A percentile compares a stretch with the other conserved stretches of the same genome.
Conservation (phyloP, 2,113 vertebrate genomes). For the Merops nubicus region DNA sequence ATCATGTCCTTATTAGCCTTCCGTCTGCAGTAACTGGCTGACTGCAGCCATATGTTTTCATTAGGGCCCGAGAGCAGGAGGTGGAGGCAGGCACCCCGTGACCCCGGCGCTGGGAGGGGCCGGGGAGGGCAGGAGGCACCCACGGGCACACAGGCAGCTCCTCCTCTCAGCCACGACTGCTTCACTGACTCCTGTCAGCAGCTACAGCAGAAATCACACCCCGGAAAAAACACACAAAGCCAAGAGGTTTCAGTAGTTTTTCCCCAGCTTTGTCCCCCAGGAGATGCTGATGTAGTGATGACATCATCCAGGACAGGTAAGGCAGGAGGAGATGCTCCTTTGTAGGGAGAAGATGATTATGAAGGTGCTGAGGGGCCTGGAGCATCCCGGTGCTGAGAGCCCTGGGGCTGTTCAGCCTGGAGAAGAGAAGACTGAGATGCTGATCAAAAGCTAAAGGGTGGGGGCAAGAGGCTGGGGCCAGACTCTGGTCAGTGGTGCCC, state of each 20-base stretch:
- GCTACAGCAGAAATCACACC: background rate
- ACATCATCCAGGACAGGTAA: too few relatives aligned
- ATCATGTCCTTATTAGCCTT: conserved; percentile 44
- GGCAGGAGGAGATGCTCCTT: background rate
- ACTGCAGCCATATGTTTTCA: conserved; percentile 57
- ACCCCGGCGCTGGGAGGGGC: too few relatives aligned
- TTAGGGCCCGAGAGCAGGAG: conserved; percentile 8
- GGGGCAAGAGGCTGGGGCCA: too few relatives aligned
- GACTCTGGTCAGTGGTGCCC: too few relatives aligned
- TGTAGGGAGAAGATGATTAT: background rate
- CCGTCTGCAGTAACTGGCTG: conserved; percentile 19
- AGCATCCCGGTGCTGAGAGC: too few relatives aligned
- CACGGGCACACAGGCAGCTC: accelerated
- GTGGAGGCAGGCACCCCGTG: background rate
- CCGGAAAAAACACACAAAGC: too few relatives aligned
- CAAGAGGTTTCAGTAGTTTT: background rate
- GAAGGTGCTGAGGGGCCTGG: background rate
- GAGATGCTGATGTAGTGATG: background rate
- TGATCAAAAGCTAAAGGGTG: too few relatives aligned
- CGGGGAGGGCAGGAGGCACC: background rate
- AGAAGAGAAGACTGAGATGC: too few relatives aligned
- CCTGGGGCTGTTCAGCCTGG: too few relatives aligned
- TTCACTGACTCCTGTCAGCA: too few relatives aligned
- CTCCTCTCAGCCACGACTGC: background rate
- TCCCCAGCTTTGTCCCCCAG: background rate